Evolutionary conservation across 2,797 vertebrate genomes (phyloP).

Genomic region (Micrastur ruficollis): DNA sequence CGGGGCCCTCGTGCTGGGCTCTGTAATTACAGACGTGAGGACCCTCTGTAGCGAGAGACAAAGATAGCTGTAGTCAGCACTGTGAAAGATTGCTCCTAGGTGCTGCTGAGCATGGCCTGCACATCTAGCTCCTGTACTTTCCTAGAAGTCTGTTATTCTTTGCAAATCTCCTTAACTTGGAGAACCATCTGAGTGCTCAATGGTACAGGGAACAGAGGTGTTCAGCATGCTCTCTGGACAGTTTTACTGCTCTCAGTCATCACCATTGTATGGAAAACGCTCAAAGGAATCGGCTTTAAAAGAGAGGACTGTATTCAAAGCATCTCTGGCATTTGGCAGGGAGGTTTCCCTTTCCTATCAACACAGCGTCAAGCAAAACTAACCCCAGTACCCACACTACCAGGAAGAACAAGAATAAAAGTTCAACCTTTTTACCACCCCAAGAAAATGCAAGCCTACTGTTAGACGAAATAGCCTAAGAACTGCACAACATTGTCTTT

Average conservation of each 20-base stretch:
- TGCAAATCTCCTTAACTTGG: neutral
- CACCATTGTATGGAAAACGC: neutral
- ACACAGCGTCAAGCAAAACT: neutral
- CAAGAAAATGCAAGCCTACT: neutral
- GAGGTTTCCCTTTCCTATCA: neutral
- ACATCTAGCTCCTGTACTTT: neutral
- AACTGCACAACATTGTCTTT: neutral
- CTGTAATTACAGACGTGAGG: neutral
- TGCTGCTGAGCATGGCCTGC: fast-evolving
- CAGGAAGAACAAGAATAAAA: neutral
- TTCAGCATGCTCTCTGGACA: neutral
- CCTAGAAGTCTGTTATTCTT: neutral
- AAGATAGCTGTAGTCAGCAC: neutral
- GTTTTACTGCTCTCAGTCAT: neutral
- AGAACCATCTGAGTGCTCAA: neutral
- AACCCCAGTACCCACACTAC: neutral
- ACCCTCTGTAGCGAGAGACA: neutral
- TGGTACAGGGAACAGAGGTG: neutral
- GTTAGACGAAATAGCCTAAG: neutral
- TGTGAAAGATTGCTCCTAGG: neutral
- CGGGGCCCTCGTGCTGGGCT: neutral
- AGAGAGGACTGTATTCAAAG: neutral
- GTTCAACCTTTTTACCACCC: neutral
- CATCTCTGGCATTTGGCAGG: neutral
- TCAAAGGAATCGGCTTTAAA: neutral